Evolutionary conservation across 2,113 vertebrate species (phyloP), one percentile per base, ranked within the genome.

Genomic region (Ochotona curzoniae): DNA sequence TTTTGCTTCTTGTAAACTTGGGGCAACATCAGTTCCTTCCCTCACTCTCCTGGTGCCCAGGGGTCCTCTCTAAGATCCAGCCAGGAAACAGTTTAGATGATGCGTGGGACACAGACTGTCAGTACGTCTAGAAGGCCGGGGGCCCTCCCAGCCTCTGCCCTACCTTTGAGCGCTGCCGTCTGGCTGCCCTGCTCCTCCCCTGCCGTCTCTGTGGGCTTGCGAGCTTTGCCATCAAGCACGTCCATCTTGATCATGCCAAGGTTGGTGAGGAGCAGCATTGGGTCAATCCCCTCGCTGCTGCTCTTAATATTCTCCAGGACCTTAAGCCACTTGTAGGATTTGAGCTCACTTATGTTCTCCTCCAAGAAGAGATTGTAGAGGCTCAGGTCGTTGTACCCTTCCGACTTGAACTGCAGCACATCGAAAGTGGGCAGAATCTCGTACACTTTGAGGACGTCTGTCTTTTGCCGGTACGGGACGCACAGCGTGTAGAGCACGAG

Each of bases 241-340:
- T 99, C 99, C 4, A 98, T 98, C 98, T 98, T 99, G 95, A 99
- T 99, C 94, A 98, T 98, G 91, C 99, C 98, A 5, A 99, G 98
- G 91, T 98, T 98, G 47, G 97, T 98, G 82, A 99, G 97, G 35
- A 99, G 97, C 49, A 98, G 98, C 98, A 99, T 98, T 75, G 98
- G 97, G 95, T 99, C 99, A 30, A 99, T 98, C 20, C 98, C 98
- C 74, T 98, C 98, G 8, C 97, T 97, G 13, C 96, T 98, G 87
- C 98, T 98, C 87, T 99, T 98, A 96, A 99, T 97, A 96, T 99
- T 98, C 97, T 99, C 99, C 91, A 99, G 98, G 57, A 99, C 99
- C 98, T 99, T 99, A 47, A 99, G 98, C 94, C 99, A 99, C 92
- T 99, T 99, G 96, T 98, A 99, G 2, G 99, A 99, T 94, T 99